These are phyloP conservation scores for Gryllus bimaculatus DNA, from an alignment of 1,140 invertebrate species.

Conservation along the genomic window DNA sequence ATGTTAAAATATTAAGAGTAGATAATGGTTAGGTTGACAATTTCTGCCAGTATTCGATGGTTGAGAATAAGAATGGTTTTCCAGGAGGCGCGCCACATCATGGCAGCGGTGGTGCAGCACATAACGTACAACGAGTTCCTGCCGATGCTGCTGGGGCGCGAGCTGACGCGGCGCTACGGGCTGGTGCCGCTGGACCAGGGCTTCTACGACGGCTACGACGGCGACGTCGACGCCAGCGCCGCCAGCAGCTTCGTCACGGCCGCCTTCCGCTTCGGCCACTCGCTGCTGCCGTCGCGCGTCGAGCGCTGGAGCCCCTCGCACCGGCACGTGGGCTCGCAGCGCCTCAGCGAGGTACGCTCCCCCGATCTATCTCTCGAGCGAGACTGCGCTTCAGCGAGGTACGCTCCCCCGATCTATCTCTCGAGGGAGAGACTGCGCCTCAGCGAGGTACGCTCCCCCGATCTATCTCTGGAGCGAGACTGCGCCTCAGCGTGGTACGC, in stretches of 20 bases:
- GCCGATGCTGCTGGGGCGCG: conserved; percentile 43
- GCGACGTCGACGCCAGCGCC: conserved; percentile 35
- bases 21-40: too few species aligned
- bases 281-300: conserved; percentile 39
- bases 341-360: conserved; percentile 34
- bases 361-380: too few species aligned
- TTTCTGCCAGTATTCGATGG: too few species aligned
- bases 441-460: conserved; percentile 31
- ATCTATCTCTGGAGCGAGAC: too few species aligned
- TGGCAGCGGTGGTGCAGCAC: conserved; percentile 43
- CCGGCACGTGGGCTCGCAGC: conserved; percentile 35
- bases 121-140: conserved; percentile 48
- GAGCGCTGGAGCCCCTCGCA: conserved; percentile 42
- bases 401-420: too few species aligned
- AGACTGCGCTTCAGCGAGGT: conserved; percentile 35
- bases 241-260: conserved; percentile 37
- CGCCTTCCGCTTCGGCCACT: conserved; percentile 44
- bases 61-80: too few species aligned
- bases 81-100: conserved; percentile 44
- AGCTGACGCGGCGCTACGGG: conserved; percentile 34
- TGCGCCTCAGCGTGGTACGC: conserved; percentile 31
- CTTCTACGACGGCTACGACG: conserved; percentile 48
- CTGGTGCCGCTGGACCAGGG: conserved; percentile 31
- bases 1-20: too few species aligned
- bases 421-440: too few species aligned